These are phyloP conservation scores for Diplolepis rosae DNA, from an alignment of 2,888 invertebrate genomes.

Conservation along the genomic window DNA sequence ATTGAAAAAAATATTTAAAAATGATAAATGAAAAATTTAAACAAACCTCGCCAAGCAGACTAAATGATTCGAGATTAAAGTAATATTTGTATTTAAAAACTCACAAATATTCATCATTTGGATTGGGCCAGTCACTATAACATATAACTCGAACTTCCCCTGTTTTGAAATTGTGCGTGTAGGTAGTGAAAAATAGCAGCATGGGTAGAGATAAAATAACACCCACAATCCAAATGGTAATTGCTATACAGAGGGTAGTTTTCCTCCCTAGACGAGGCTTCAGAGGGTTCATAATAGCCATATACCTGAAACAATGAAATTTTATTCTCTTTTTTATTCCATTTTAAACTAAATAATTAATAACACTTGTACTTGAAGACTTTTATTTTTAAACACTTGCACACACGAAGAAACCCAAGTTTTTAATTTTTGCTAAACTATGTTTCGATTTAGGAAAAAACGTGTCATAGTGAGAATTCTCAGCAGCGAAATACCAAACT, in stretches of 20 bases:
- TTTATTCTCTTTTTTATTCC: neutral
- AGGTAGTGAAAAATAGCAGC: conserved; percentile 88
- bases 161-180: conserved; percentile 76
- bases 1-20: too few species aligned
- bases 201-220: conserved; percentile 88
- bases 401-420: too few species aligned
- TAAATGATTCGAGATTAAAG: neutral
- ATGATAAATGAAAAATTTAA: too few species aligned
- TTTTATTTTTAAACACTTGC: too few species aligned
- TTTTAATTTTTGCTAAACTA: too few species aligned
- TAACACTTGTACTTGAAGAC: neutral
- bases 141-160: conserved; percentile 83
- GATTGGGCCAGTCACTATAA: conserved; percentile 86
- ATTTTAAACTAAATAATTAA: neutral
- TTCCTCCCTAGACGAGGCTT: conserved; percentile 90
- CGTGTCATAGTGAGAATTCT: too few species aligned
- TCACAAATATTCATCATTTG: conserved; percentile 85
- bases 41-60: too few species aligned
- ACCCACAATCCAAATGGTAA: conserved; percentile 89
- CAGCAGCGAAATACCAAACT: too few species aligned
- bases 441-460: too few species aligned
- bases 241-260: conserved; percentile 87
- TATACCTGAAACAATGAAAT: conserved; percentile 81
- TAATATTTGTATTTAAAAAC: conserved; percentile 61
- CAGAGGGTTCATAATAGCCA: conserved; percentile 95